Conservation (phyloP, 2,888 invertebrate species). For the Hydrotaea diabolus region DNA sequence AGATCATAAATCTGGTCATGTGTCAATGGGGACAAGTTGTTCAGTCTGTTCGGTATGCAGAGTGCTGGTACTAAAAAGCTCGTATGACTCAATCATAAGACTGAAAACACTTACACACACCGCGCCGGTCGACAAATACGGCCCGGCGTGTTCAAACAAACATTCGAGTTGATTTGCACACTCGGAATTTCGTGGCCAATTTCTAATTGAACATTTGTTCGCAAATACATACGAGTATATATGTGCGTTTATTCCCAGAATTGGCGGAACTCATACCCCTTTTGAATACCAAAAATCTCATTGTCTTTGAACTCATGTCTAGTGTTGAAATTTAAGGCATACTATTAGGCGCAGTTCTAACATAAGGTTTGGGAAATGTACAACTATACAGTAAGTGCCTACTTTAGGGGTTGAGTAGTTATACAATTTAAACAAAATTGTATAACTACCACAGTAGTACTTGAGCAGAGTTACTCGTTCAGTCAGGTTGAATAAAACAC, state of each 20-base stretch:
- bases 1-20: conserved; percentile 56
- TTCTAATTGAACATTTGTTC: not conserved
- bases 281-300: too few relatives aligned
- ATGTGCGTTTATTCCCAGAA: not conserved
- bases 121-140: not conserved
- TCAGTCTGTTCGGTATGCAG: conserved; percentile 31
- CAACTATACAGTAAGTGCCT: too few relatives aligned
- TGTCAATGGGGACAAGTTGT: conserved; percentile 60
- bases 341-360: too few relatives aligned
- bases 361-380: too few relatives aligned
- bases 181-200: not conserved
- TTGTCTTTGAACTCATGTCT: too few relatives aligned
- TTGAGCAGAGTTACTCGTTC: too few relatives aligned
- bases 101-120: not conserved
- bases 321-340: too few relatives aligned
- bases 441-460: too few relatives aligned
- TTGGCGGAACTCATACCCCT: too few relatives aligned
- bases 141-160: not conserved
- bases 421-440: too few relatives aligned
- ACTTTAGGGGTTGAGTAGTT: conserved; percentile 20
- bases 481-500: too few relatives aligned
- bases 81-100: conserved; percentile 6
- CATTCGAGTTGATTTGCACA: not conserved
- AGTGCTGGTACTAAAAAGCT: not conserved
- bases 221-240: not conserved